Evolutionary conservation across 1,140 invertebrate species (phyloP), one percentile per base, ranked within the genome.

Genomic region (Tenebrio molitor): DNA sequence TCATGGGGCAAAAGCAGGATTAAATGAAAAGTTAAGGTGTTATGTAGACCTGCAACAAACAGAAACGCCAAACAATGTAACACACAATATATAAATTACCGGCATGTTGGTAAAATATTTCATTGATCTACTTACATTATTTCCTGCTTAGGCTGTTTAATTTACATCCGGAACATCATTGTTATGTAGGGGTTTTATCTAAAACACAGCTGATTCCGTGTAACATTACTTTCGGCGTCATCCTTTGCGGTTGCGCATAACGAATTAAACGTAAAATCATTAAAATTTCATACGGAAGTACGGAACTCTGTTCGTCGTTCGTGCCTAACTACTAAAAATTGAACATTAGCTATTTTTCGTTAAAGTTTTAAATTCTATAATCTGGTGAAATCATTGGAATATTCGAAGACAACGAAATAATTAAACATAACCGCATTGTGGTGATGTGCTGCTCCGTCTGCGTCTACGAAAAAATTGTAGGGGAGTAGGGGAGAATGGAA

Each of bases 1-100:
- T 91, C 85, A 64, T 71, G 29, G 17, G 3, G 12, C 14, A 36
- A 19, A 19, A 36, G 29, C 15, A 10, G 25, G 21, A n/a, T n/a
- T n/a, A n/a, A n/a, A n/a, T n/a, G n/a, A 29, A 29, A 29, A 29
- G 3, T 29, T 8, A 8, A 29, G 25, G 25, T 29, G 25, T 29
- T 29, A 29, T 66, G 42, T 21, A 17, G 19, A 65, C 19, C 25
- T 65, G 25, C 2, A 33, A 58, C 29, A 12, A 16, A 10, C 50
- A 23, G 23, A 63, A 63, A 63, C 58, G 14, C 3, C 25, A 29
- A 3, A 29, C n/a, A n/a, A n/a, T n/a, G 25, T 29, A 3, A 29
- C 25, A 29, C n/a, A n/a, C n/a, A n/a, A 42, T 58, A 21, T 17
- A 62, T 16, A 25, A 50, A 46, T 34, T 19, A 33, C 16, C 15